phyloP scores from a whole-genome alignment of 2,888 invertebrate genomes.

The Crematogaster levior region DNA sequence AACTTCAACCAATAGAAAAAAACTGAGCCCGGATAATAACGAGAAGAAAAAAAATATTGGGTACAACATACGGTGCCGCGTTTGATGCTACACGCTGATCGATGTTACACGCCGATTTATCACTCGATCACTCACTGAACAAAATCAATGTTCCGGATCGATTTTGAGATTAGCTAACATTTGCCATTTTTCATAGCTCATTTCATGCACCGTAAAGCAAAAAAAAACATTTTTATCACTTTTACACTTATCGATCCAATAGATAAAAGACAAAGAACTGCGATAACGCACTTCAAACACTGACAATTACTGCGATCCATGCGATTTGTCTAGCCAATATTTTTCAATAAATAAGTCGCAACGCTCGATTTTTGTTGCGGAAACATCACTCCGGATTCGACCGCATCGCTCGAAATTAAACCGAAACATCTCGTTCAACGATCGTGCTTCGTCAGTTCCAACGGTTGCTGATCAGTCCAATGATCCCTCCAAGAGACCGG shows the following conservation, averaged over 20 bases:
- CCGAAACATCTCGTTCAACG: conserved; percentile 85
- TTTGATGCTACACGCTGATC: neutral
- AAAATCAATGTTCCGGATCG: neutral
- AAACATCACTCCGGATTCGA: neutral
- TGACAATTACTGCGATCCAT: neutral
- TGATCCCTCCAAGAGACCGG: conserved; percentile 83
- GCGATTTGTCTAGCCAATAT: neutral
- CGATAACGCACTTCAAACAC: neutral
- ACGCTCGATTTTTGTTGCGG: neutral
- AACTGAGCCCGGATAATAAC: conserved; percentile 45
- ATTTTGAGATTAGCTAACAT: neutral
- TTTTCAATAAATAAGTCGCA: conserved; percentile 16
- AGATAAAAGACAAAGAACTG: neutral
- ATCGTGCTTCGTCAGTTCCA: conserved; percentile 91
- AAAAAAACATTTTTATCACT: neutral
- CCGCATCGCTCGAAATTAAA: neutral
- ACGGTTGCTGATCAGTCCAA: conserved; percentile 87
- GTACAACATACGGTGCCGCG: neutral
- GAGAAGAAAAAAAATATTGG: conserved; percentile 20
- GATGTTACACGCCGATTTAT: neutral
- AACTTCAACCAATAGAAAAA: conserved; percentile 58
- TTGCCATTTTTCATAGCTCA: neutral
- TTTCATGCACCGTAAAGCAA: neutral
- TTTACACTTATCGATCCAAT: conserved; percentile 8
- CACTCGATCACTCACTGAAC: conserved; percentile 6